Conservation (phyloP, 2,888 invertebrate species). For the Hirtodrosophila histrioides region DNA sequence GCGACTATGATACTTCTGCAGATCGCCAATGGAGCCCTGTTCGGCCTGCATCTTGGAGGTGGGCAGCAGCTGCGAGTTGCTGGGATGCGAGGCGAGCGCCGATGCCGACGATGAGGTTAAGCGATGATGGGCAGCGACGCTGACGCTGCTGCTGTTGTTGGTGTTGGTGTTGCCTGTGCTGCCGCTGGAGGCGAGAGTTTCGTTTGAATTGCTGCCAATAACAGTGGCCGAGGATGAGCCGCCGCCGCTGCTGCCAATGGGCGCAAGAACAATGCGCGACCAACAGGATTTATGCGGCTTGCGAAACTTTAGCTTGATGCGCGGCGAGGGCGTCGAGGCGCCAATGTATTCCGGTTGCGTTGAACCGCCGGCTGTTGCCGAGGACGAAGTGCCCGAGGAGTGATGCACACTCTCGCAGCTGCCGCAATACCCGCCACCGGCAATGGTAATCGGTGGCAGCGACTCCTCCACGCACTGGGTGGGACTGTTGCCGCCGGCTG, state of each 20-base stretch:
- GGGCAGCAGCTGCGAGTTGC: conserved; percentile 85
- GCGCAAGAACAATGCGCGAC: conserved; percentile 82
- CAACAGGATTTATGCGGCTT: conserved; percentile 83
- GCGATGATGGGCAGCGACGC: conserved; percentile 74
- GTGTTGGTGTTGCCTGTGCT: conserved; percentile 78
- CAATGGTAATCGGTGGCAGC: conserved; percentile 52
- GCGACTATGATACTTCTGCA: conserved; percentile 94
- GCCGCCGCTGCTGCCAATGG: conserved; percentile 64
- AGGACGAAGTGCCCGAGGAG: conserved; percentile 72
- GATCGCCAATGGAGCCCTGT: conserved; percentile 95
- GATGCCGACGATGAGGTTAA: conserved; percentile 78
- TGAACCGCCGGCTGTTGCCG: conserved; percentile 42
- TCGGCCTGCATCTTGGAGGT: conserved; percentile 93
- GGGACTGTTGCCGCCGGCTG: conserved; percentile 23
- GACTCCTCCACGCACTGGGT: conserved; percentile 33
- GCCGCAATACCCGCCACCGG: conserved; percentile 67
- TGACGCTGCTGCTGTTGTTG: conserved; percentile 75
- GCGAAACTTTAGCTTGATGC: conserved; percentile 83
- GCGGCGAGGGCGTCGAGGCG: conserved; percentile 83
- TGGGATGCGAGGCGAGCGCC: conserved; percentile 78
- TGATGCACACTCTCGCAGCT: conserved; percentile 82
- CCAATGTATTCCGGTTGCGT: conserved; percentile 46
- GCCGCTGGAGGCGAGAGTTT: conserved; percentile 80
- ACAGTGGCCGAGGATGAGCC: conserved; percentile 68
- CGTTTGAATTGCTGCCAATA: conserved; percentile 81